These are phyloP conservation scores for Styela clava DNA, from an alignment of 23 tunicate species.

Conservation along the genomic window DNA sequence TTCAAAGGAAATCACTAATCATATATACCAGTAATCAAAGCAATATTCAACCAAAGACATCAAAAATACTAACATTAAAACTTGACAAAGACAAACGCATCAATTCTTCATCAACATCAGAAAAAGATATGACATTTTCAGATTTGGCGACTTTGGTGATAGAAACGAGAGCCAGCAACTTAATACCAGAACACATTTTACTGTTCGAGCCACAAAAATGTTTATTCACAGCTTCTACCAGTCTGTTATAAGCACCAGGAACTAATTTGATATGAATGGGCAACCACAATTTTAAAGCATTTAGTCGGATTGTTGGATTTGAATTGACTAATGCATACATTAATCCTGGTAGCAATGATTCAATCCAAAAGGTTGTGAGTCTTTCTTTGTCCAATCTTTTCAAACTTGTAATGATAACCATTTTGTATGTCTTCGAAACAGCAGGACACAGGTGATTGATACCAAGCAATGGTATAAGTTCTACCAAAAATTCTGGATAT, in stretches of 20 bases:
- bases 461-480: constrained; percentile 30
- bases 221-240: background rate
- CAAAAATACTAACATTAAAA: constrained; percentile 1
- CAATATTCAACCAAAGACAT: too few relatives aligned
- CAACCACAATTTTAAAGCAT: constrained; percentile 52
- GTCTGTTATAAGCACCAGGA: constrained; percentile 13
- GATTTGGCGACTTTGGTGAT: constrained; percentile 30
- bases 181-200: background rate
- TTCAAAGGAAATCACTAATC: too few relatives aligned
- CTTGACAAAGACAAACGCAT: constrained; percentile 8
- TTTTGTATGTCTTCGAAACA: constrained; percentile 40
- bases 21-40: too few relatives aligned
- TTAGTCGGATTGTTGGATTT: constrained; percentile 1
- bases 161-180: constrained; percentile 35
- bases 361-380: constrained; percentile 25
- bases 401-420: background rate
- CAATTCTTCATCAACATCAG: constrained; percentile 26
- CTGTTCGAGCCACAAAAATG: background rate
- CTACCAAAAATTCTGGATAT: constrained; percentile 24
- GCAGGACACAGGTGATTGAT: constrained; percentile 49
- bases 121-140: constrained; percentile 8
- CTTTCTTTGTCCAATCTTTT: background rate
- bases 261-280: constrained; percentile 36
- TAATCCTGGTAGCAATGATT: constrained; percentile 21
- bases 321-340: constrained; percentile 18